A percentile compares a stretch with the other conserved stretches of the same genome.
These are phyloP conservation scores for Nesoenas mayeri DNA, from an alignment of 2,113 vertebrate genomes.

Conservation along the genomic window DNA sequence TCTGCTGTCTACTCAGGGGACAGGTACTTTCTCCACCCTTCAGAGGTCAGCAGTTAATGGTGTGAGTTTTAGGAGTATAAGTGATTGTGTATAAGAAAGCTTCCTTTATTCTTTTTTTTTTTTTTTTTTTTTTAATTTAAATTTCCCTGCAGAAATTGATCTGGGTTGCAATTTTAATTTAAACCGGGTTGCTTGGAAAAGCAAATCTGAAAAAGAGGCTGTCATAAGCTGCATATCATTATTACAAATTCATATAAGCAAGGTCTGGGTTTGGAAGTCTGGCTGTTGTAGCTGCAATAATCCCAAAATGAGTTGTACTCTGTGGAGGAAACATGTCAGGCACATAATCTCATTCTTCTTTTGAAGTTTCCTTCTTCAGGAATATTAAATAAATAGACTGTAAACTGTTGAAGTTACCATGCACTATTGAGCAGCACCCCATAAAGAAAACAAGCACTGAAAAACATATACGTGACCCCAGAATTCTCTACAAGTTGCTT, in stretches of 20 bases:
- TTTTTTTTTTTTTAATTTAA: slow-evolving; percentile 4
- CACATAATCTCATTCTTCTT: slow-evolving; percentile 25
- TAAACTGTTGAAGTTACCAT: neutral
- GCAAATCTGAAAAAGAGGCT: neutral
- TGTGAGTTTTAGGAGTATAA: slow-evolving; percentile 22
- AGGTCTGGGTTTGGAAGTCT: neutral
- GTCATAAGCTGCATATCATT: neutral
- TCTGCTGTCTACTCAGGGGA: slow-evolving; percentile 7
- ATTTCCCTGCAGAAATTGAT: slow-evolving; percentile 48
- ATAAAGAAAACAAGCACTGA: slow-evolving; percentile 30
- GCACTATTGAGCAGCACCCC: neutral
- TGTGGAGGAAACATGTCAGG: neutral
- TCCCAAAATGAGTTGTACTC: neutral
- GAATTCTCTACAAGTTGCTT: neutral
- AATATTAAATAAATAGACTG: slow-evolving; percentile 62
- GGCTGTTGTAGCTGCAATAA: slow-evolving; percentile 29
- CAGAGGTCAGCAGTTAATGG: neutral
- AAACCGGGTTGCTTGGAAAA: neutral
- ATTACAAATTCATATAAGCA: slow-evolving; percentile 13
- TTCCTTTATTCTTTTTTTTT: neutral
- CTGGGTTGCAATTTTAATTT: slow-evolving; percentile 43
- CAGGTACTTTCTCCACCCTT: slow-evolving; percentile 14
- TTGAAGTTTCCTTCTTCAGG: slow-evolving; percentile 47
- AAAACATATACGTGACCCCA: neutral
- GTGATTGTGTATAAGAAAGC: neutral